Conservation (phyloP, 1,140 invertebrate species). For the Pemphigus obesinymphae region DNA sequence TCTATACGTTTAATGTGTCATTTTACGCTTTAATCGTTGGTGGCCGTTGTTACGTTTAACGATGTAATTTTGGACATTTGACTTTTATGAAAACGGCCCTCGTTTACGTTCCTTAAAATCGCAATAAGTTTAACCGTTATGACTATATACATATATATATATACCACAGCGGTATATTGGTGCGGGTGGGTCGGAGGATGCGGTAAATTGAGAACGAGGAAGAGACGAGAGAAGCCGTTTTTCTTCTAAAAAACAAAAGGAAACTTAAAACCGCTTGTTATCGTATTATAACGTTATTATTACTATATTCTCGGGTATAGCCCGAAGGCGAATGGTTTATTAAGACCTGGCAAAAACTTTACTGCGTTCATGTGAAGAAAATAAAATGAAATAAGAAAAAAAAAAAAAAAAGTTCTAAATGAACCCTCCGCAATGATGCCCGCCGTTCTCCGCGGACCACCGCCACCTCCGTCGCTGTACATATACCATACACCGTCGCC, state of each 20-base stretch:
- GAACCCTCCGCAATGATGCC: conserved; percentile 25
- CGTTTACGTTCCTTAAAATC: conserved; percentile 30
- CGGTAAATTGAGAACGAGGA: neutral
- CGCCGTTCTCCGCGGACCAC: neutral
- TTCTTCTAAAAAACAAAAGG: conserved; percentile 38
- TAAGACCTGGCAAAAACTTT: conserved; percentile 40
- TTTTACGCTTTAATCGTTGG: conserved; percentile 13
- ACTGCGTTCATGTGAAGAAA: conserved; percentile 40
- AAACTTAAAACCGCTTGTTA: conserved; percentile 40
- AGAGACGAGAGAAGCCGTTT: neutral
- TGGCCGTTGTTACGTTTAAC: conserved; percentile 30
- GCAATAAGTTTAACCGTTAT: conserved; percentile 37
- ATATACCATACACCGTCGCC: neutral
- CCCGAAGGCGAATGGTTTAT: conserved; percentile 33
- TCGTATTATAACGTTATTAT: conserved; percentile 39
- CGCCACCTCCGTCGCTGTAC: neutral
- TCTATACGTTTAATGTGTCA: conserved; percentile 15
- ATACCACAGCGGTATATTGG: neutral
- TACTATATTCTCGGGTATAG: conserved; percentile 23
- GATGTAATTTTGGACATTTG: conserved; percentile 31
- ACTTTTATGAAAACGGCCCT: conserved; percentile 35
- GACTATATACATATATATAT: neutral
- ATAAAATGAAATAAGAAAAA: conserved; percentile 24
- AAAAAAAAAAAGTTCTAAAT: conserved; percentile 35
- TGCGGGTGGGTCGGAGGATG: neutral